Conservation (phyloP, 2,797 vertebrate species). For the Helostoma temminkii region DNA sequence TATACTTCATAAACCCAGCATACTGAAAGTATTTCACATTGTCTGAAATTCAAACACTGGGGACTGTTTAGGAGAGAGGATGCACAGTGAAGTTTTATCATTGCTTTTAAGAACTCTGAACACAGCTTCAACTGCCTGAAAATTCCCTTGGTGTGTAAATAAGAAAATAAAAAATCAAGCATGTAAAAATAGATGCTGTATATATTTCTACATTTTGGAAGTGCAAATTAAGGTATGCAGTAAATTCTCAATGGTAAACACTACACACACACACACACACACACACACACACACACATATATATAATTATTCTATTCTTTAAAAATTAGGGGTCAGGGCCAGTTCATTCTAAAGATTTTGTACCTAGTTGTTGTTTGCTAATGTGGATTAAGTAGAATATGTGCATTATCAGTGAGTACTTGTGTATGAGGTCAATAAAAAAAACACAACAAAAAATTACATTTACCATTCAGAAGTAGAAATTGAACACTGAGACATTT, state of each 20-base stretch:
- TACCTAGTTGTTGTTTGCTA: not conserved
- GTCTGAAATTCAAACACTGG: conserved; percentile 34
- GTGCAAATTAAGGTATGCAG: not conserved
- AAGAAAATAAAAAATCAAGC: not conserved
- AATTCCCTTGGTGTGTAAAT: conserved; percentile 12
- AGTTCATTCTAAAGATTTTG: too few relatives aligned
- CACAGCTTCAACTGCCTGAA: not conserved
- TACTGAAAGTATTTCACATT: conserved; percentile 14
- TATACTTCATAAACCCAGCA: conserved; percentile 21
- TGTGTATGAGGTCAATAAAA: not conserved
- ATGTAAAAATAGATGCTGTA: conserved; percentile 1
- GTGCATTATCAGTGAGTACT: not conserved
- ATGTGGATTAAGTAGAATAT: not conserved
- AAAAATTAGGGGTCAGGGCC: too few relatives aligned
- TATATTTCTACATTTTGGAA: not conserved
- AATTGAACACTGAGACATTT: conserved; percentile 8
- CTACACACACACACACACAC: too few relatives aligned
- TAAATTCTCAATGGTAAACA: not conserved
- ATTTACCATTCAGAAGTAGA: conserved; percentile 11
- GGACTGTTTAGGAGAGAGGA: conserved; percentile 2
- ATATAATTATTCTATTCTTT: not conserved
- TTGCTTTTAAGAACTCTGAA: conserved; percentile 30
- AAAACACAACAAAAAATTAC: conserved; percentile 8
- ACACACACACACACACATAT: not conserved
- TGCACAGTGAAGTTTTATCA: conserved; percentile 11